Conservation (phyloP, 2,113 vertebrate species). For the Ceyx margarethae region DNA sequence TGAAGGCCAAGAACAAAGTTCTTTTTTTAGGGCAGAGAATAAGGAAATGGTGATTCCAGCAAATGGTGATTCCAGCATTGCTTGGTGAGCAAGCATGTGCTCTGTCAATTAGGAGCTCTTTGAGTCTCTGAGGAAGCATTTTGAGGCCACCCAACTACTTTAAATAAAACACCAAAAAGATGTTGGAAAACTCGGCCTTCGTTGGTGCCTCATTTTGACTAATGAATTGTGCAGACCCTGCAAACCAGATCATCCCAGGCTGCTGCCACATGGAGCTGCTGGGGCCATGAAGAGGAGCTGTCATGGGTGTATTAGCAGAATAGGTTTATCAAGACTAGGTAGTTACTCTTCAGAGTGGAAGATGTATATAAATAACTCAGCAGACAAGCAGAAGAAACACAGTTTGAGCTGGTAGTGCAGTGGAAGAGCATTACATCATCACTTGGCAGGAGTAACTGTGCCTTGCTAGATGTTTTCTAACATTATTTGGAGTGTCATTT, state of each 20-base stretch:
- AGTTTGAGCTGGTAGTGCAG: neutral
- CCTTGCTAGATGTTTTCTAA: neutral
- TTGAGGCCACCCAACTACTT: neutral
- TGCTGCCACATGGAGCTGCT: neutral
- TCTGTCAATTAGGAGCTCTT: neutral
- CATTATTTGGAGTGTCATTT: neutral
- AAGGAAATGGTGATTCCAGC: neutral
- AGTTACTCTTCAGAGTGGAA: neutral
- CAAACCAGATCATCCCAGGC: neutral
- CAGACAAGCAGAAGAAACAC: neutral
- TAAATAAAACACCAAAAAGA: neutral
- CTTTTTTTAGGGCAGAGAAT: neutral
- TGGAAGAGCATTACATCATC: neutral
- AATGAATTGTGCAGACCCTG: neutral
- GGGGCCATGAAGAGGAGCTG: neutral
- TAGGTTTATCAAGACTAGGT: neutral
- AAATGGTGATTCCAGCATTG: neutral
- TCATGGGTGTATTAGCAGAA: rapidly evolving
- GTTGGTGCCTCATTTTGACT: neutral
- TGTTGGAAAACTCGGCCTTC: neutral
- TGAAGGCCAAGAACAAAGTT: neutral
- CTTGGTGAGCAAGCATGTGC: neutral
- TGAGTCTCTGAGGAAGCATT: neutral
- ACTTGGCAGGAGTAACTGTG: neutral
- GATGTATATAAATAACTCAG: neutral